Evolutionary conservation across 2,888 invertebrate genomes (phyloP), one percentile per base, ranked within the genome.

Genomic region (Acanthoscelides obtectus): DNA sequence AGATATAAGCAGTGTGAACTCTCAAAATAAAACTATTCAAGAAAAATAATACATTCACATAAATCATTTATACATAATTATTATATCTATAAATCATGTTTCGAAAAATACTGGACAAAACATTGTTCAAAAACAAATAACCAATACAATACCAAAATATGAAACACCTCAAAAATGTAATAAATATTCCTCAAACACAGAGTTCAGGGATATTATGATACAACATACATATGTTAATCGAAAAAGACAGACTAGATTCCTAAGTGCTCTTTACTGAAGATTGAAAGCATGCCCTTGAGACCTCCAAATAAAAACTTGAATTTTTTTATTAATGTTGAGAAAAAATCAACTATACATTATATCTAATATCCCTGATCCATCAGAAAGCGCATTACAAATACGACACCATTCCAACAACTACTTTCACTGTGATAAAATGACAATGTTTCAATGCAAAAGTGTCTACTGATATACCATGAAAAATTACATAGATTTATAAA

Each of bases 401-500:
- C 5, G 12, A 45, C 45, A 45, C 45, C 45, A 45, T 12, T 45
- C 45, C 70, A 73, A 71, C 70, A 73, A 73, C 71, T 72, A 73
- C 70, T 70, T 70, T 70, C 64, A 69, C 27, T 70, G 70, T 73
- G 70, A 70, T 70, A 73, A 68, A 45, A 45, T 45, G 5, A 45
- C 45, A 45, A 45, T 45, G 45, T 45, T 45, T 17, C 45, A 45
- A 12, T 45, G 45, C 3, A 45, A 8, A 4, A 45, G 1, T 45
- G 45, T 45, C 17, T 12, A 45, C 45, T 25, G 3, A 25, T 8
- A 25, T 25, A 25, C 8, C 3, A 45, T 45, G 45, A 45, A 45
- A 45, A 45, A 45, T 12, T 71, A 75, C 74, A 68, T 73, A 73
- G 72, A 75, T 67, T 68, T 68, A 72, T 69, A 72, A 69, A 70